Percentiles rank a stretch among this genome's conserved stretches.
These are phyloP conservation scores for Cnemophilus loriae DNA, from an alignment of 2,113 vertebrate species.

Conservation along the genomic window DNA sequence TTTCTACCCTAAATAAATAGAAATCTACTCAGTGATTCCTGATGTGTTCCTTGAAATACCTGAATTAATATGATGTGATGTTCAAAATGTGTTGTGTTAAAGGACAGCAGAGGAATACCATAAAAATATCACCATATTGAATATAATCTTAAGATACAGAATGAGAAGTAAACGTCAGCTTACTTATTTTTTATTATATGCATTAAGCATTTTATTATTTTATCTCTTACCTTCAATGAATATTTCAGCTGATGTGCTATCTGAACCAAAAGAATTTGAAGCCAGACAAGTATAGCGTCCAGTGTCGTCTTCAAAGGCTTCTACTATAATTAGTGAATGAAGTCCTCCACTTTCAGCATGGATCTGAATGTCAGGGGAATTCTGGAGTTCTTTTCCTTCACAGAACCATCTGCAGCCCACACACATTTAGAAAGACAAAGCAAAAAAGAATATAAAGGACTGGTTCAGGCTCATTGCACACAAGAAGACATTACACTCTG, in stretches of 20 bases:
- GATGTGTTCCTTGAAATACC: background rate
- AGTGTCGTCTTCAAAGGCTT: conserved; percentile 98
- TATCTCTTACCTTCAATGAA: conserved; percentile 91
- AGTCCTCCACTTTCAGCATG: conserved; percentile 78
- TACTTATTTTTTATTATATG: background rate
- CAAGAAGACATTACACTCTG: background rate
- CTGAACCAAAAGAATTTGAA: conserved; percentile 87
- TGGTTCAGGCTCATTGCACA: background rate
- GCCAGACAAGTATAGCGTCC: conserved; percentile 95
- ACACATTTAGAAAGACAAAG: conserved; percentile 24
- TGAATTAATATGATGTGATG: background rate
- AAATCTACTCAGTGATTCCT: background rate
- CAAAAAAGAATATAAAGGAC: background rate
- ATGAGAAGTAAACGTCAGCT: background rate
- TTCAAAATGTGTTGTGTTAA: background rate
- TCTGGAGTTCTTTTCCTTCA: conserved; percentile 90
- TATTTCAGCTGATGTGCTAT: conserved; percentile 93
- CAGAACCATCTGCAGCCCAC: conserved; percentile 91
- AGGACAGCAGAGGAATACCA: background rate
- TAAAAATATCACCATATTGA: background rate
- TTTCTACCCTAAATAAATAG: background rate
- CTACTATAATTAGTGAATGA: conserved; percentile 88
- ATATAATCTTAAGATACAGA: background rate
- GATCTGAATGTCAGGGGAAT: conserved; percentile 91
- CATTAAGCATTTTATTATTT: background rate